A percentile compares a stretch with the other conserved stretches of the same genome.
phyloP scores from a whole-genome alignment of 2,888 invertebrate genomes.

The Heliconius cydno region DNA sequence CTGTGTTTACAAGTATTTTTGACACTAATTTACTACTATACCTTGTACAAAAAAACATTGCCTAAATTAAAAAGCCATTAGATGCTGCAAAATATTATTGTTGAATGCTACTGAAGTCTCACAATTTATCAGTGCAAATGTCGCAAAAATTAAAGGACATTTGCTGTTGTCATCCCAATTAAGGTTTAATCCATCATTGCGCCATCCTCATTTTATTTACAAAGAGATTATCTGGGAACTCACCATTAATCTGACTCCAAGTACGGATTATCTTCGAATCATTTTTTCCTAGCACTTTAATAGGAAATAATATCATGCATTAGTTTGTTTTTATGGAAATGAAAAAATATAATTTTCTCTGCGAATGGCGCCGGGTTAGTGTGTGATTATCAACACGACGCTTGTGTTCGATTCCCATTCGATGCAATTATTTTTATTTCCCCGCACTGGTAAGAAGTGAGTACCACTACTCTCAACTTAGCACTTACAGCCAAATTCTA shows the following conservation, averaged over 20 bases:
- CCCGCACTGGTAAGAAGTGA: too few relatives aligned
- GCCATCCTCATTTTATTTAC: conserved; percentile 38
- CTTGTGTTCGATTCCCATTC: too few relatives aligned
- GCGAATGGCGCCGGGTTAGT: too few relatives aligned
- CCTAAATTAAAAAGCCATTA: conserved; percentile 11
- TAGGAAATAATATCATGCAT: background rate
- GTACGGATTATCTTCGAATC: conserved; percentile 35
- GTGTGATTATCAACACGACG: too few relatives aligned
- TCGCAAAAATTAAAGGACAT: conserved; percentile 54
- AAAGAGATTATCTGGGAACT: conserved; percentile 34
- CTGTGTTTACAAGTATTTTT: too few relatives aligned
- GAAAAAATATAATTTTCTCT: background rate
- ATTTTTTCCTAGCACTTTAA: conserved; percentile 27
- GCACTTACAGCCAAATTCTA: too few relatives aligned
- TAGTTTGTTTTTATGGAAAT: background rate
- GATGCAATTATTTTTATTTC: background rate
- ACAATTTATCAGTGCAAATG: conserved; percentile 36
- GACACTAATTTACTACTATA: background rate
- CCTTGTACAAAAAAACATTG: background rate
- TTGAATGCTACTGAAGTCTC: conserved; percentile 13
- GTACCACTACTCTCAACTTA: too few relatives aligned
- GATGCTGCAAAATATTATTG: conserved; percentile 19
- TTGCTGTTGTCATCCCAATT: conserved; percentile 59
- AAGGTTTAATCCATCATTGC: conserved; percentile 56
- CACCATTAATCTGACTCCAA: conserved; percentile 37